Evolutionary conservation across 2,888 invertebrate species (phyloP), one percentile per base, ranked within the genome.

Genomic region (Himalopsyche tibetana): DNA sequence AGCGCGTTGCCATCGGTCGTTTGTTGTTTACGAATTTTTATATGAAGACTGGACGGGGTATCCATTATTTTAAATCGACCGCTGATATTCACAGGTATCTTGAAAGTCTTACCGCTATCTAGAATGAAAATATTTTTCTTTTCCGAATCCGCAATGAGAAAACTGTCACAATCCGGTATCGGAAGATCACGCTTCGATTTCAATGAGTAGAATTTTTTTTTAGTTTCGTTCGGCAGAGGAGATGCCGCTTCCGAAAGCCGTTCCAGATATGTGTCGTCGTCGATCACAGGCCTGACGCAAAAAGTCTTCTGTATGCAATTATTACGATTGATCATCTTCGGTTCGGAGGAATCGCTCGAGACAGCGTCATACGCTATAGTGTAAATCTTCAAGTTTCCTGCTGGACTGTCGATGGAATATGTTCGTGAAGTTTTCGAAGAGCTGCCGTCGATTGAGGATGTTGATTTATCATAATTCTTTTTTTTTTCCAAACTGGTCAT

Each of bases 1-100:
- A 8, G 19, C 11, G 63, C 11, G 19, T 63, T 19, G 8, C 63
- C 19, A 11, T 63, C 63, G n/a, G 9, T 19, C 28, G 63, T 5
- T 63, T 63, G 6, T 8, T 19, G 8, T 63, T 63, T 63, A n/a
- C 63, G 28, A 63, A 63, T 63, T 28, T 63, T 63, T n/a, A 63
- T 63, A 63, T 63, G n/a, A n/a, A 63, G 2, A 63, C 19, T 63
- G 63, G 63, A 63, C 11, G 63, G 63, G 2, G 63, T 63, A 8
- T 63, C 63, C 19, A 63, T 19, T n/a, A 63, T 63, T 63, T 63
- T 63, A 28, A 19, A 63, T 28, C 19, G 63, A 28, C 63, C 19
- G n/a, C 28, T 19, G 28, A 63, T 63, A 63, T 63, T 63, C 8
- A 63, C 63, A n/a, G 63, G 63, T n/a, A 63, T 63, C 19, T 63